Evolutionary conservation across 2,797 vertebrate genomes (phyloP), one percentile per base, ranked within the genome.

Genomic region (Rhynchonycteris naso): DNA sequence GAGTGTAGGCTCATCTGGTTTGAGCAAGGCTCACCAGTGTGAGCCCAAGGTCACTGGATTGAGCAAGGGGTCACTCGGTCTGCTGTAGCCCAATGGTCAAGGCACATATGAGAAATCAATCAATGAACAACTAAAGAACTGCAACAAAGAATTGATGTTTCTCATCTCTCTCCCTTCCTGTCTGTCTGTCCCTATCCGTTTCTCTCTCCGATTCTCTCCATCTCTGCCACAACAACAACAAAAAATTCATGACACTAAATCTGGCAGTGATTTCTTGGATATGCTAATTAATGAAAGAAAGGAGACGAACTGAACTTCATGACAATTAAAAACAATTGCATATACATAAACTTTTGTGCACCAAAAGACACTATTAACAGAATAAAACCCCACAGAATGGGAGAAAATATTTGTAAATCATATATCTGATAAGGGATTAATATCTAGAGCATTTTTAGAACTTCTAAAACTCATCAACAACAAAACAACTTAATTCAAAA

Each of bases 401-500:
- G 33, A 90, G 5, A 89, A 89, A 69, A 76, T 78, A 76, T 54
- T 35, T 76, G 18, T 61, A 90, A 84, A 71, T 43, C 43, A 87
- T 56, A 5, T 66, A 65, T 63, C 47, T 93, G 28, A 80, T 81
- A 28, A 43, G 33, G 66, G 33, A 87, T 69, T 79, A 69, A 56
- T n/a, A 71, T 47, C 65, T 10, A 72, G 54, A 79, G 71, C 38
- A 74, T 28, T 56, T 7, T 65, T 0, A 15, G 6, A 65, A 69
- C 3, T 54, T 33, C 13, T 71, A 79, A 85, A 89, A 79, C 21
- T 56, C 21, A 65, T 59, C 52, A 30, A 54, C 11, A 87, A 61
- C 52, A 59, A 52, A 71, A n/a, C 16, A 79, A 84, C 3, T 30
- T 85, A 85, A 63, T 79, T 90, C 15, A 56, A 94, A 94, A 90